phyloP scores from a whole-genome alignment of 2,888 invertebrate species.

The Eristalinus sepulchralis region DNA sequence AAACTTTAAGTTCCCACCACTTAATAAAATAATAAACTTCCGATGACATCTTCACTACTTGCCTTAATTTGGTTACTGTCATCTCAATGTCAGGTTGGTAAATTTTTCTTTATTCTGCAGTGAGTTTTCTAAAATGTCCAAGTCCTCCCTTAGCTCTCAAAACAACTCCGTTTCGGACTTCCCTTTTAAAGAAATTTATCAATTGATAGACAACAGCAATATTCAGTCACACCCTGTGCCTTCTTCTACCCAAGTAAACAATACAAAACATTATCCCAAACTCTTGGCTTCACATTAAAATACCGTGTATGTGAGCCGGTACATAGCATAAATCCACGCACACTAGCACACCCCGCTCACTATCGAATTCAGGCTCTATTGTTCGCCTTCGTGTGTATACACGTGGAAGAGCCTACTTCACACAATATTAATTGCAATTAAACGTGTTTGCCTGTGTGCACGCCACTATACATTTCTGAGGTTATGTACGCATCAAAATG shows the following conservation, averaged over 20 bases:
- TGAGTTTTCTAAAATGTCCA: too few species aligned
- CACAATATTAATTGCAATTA: slow-evolving; percentile 45
- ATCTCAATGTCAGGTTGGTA: too few species aligned
- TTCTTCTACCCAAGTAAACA: slow-evolving; percentile 40
- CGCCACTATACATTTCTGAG: not conserved
- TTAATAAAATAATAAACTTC: too few species aligned
- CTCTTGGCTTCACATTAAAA: slow-evolving; percentile 28
- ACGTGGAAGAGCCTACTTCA: slow-evolving; percentile 6
- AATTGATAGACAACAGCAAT: not conserved
- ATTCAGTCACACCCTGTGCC: slow-evolving; percentile 43
- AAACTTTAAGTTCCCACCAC: too few species aligned
- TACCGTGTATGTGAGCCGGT: slow-evolving; percentile 8
- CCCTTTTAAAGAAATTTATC: not conserved
- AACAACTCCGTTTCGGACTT: too few species aligned
- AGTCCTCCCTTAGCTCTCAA: too few species aligned
- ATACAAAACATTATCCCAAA: slow-evolving; percentile 32
- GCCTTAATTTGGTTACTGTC: too few species aligned
- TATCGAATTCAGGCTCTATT: not conserved
- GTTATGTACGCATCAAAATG: slow-evolving; percentile 1
- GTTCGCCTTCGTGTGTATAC: not conserved
- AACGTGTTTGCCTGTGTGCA: slow-evolving; percentile 14
- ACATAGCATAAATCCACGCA: slow-evolving; percentile 6
- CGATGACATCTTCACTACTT: too few species aligned
- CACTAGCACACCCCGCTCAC: not conserved
- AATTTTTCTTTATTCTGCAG: too few species aligned